These are phyloP conservation scores for Pterophyllum scalare DNA, from an alignment of 2,113 vertebrate species.

Conservation along the genomic window DNA sequence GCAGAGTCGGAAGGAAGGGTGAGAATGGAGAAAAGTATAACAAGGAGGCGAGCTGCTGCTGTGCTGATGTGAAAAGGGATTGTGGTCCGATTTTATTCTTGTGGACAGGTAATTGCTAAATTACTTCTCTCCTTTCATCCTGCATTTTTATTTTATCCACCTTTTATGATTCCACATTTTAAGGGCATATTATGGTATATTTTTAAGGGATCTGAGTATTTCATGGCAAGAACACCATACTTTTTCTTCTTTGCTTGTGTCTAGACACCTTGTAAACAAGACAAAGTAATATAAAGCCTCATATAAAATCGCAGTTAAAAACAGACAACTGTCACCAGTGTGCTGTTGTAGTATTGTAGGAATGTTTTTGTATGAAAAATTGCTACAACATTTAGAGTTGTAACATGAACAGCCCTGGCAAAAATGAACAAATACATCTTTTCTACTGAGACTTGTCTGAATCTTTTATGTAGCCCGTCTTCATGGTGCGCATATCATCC, in stretches of 20 bases:
- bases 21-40: constrained; percentile 13
- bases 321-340: not conserved
- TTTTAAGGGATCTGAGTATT: constrained; percentile 26
- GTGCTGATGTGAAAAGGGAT: not conserved
- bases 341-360: not conserved
- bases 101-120: constrained; percentile 43
- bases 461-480: not conserved
- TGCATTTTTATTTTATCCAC: not conserved
- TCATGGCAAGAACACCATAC: not conserved
- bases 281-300: not conserved
- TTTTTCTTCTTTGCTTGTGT: constrained; percentile 4
- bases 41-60: not conserved
- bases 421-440: not conserved
- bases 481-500: not conserved
- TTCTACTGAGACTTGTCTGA: not conserved
- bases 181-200: not conserved
- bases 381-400: not conserved
- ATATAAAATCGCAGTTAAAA: not conserved
- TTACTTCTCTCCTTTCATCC: constrained; percentile 48
- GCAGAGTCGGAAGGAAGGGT: constrained; percentile 9
- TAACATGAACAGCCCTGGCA: not conserved
- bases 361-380: not conserved
- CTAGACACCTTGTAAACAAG: constrained; percentile 8
- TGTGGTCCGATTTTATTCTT: constrained; percentile 32
- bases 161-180: constrained; percentile 27